These are phyloP conservation scores for Galerucella pusilla DNA, from an alignment of 2,888 invertebrate genomes.

Conservation along the genomic window DNA sequence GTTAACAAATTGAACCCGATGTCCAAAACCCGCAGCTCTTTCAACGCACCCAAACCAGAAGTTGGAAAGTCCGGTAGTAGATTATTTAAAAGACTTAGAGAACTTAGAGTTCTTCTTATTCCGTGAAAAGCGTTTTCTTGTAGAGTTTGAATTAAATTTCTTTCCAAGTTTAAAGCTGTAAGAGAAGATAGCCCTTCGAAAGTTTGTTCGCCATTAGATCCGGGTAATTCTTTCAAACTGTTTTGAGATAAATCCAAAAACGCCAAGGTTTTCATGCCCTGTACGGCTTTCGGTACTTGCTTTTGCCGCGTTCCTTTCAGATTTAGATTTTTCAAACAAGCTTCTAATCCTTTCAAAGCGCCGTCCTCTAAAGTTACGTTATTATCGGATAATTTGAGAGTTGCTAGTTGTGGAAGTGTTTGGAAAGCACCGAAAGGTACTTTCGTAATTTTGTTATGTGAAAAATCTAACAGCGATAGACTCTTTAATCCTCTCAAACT, in stretches of 20 bases:
- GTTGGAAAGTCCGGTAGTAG: slow-evolving; percentile 88
- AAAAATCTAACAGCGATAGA: slow-evolving; percentile 84
- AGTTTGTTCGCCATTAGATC: slow-evolving; percentile 71
- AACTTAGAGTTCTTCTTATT: slow-evolving; percentile 84
- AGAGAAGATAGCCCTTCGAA: slow-evolving; percentile 84
- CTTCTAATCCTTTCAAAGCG: slow-evolving; percentile 84
- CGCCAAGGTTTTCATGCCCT: slow-evolving; percentile 81
- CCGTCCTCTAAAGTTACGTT: slow-evolving; percentile 78
- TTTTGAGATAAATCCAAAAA: slow-evolving; percentile 92
- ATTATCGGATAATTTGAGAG: slow-evolving; percentile 88
- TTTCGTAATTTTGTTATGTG: slow-evolving; percentile 79
- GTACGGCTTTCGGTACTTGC: slow-evolving; percentile 81
- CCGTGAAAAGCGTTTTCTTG: slow-evolving; percentile 82
- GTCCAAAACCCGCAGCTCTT: slow-evolving; percentile 87
- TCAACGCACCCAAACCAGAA: slow-evolving; percentile 79
- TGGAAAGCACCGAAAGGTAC: slow-evolving; percentile 83
- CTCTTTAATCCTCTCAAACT: slow-evolving; percentile 76
- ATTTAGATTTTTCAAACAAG: slow-evolving; percentile 86
- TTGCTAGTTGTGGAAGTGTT: slow-evolving; percentile 78
- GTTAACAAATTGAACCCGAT: slow-evolving; percentile 92
- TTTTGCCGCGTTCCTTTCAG: slow-evolving; percentile 88
- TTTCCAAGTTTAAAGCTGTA: slow-evolving; percentile 88
- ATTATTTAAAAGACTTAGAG: slow-evolving; percentile 89
- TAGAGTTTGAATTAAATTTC: slow-evolving; percentile 85
- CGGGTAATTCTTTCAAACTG: slow-evolving; percentile 83